Percentiles rank a stretch among this genome's conserved stretches.
Conservation (phyloP, 2,113 vertebrate species). For the Prunella himalayana region DNA sequence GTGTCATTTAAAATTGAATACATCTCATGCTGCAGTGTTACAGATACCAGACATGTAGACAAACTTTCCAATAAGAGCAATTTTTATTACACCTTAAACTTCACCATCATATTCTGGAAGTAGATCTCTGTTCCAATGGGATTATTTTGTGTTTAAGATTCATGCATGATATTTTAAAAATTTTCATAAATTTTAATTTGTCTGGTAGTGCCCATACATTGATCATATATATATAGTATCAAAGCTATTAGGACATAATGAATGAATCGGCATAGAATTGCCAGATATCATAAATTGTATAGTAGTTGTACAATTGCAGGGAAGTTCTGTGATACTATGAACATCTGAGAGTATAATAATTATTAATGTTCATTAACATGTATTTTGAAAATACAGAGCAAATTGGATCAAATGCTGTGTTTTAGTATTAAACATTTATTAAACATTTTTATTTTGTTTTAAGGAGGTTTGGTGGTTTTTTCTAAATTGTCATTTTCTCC, state of each 20-base stretch:
- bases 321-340: background rate
- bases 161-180: background rate
- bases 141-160: background rate
- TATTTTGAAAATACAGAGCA: background rate
- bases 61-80: background rate
- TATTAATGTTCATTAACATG: background rate
- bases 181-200: background rate
- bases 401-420: background rate
- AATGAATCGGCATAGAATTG: background rate
- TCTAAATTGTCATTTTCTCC: background rate
- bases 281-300: background rate
- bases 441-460: background rate
- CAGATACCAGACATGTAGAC: background rate
- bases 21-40: background rate
- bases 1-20: background rate
- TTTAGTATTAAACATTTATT: background rate
- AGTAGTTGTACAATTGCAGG: background rate
- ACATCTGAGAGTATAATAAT: background rate
- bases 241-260: background rate
- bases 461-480: rapidly evolving
- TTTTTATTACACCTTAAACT: background rate
- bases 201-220: background rate
- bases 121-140: background rate
- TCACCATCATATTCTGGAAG: rapidly evolving
- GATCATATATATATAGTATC: background rate